phyloP scores from a whole-genome alignment of 2,888 invertebrate species.

The Leptothorax acervorum region DNA sequence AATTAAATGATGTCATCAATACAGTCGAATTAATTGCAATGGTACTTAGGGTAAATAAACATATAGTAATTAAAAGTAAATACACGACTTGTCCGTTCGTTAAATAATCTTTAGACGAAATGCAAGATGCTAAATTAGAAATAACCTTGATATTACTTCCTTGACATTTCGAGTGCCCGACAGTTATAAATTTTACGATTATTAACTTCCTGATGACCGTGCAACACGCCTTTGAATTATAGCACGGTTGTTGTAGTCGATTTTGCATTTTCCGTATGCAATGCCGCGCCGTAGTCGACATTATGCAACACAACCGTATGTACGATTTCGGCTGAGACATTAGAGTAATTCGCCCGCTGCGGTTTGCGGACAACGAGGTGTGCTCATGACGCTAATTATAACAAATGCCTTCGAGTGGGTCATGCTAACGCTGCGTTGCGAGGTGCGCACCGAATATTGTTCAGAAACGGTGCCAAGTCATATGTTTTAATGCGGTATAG shows the following conservation, averaged over 20 bases:
- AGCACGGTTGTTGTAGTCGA: slow-evolving; percentile 29
- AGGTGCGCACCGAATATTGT: slow-evolving; percentile 65
- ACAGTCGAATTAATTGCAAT: background rate
- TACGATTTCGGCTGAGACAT: slow-evolving; percentile 72
- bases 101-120: background rate
- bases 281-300: slow-evolving; percentile 37
- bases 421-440: slow-evolving; percentile 66
- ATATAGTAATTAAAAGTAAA: background rate
- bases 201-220: slow-evolving; percentile 28
- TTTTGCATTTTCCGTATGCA: slow-evolving; percentile 42
- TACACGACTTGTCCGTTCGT: background rate
- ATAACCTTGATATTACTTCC: background rate
- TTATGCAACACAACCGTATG: slow-evolving; percentile 60
- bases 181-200: slow-evolving; percentile 24
- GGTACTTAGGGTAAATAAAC: background rate
- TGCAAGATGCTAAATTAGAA: background rate
- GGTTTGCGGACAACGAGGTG: slow-evolving; percentile 67
- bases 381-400: slow-evolving; percentile 77
- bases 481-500: slow-evolving; percentile 54
- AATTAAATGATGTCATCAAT: background rate
- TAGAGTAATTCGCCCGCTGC: slow-evolving; percentile 68
- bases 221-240: slow-evolving; percentile 35
- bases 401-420: slow-evolving; percentile 75
- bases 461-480: slow-evolving; percentile 51
- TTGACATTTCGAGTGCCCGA: background rate